Base-by-base conservation (phyloP, 2,113 vertebrate genomes). In the Glaucidium brasilianum region DNA sequence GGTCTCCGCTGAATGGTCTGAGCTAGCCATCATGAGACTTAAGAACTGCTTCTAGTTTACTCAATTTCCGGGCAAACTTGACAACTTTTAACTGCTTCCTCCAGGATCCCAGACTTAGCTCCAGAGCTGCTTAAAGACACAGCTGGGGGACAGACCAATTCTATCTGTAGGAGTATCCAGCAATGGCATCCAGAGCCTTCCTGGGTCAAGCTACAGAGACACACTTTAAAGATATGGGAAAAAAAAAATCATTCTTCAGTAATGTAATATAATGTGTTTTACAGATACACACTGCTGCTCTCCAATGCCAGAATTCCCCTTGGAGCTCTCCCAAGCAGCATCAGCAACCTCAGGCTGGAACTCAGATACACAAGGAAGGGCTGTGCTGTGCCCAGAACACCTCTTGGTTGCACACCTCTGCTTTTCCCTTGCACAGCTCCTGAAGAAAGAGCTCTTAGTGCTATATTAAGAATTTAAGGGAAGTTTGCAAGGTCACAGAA, bases 31-130 rank as follows among this genome's bases (percentile, higher is more conserved):
- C 80, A 52, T 23, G 73, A 97, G 87, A 84, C 80, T 60, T 17
- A 30, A 68, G 90, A 58, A 25, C 74, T 91, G 90, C 88, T 95
- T 69, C 62, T 20, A 55, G 63, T 94, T 95, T 85, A 93, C 85
- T 95, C 91, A 74, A 32, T 84, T 97, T 98, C 97, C 97, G 96
- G 90, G 87, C 63, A 80, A 82, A 85, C 91, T 37, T 59, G 43
- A 69, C 79, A 59, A 30, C 35, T 85, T 85, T 97, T 85, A 96
- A 96, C 85, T 39, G 74, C 66, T 97, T 97, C 92, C 56, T 69
- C 84, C 18, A 43, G 53, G 68, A 52, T 53, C n/a, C 18, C 81
- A 60, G 53, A 35, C 47, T 59, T 7, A 32, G 62, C 52, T 82
- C 58, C 30, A 47, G 82, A 49, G 62, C 69, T 45, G 35, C 60